Evolutionary conservation across 2,888 invertebrate species (phyloP), one percentile per base, ranked within the genome.

Genomic region (Cosmopolites sordidus): DNA sequence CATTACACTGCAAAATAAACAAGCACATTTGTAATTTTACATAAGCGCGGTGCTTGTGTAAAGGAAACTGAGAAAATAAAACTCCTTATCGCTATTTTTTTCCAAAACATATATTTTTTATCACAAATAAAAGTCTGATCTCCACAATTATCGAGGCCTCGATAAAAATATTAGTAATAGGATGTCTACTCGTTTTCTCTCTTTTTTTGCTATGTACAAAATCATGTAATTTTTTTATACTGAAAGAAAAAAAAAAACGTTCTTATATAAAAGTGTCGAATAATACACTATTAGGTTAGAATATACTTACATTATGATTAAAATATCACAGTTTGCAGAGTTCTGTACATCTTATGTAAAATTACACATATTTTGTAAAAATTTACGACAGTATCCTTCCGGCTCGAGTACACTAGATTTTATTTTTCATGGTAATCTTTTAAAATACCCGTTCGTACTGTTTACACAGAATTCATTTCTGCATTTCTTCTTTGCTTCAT

Each of bases 81-180:
- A 69, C 68, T 61, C 67, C 56, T 59, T 60, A 56, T 38, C 48
- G 46, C 60, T 64, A 54, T 64, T 63, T 64, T n/a, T 69, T 68
- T 69, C 66, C 66, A 69, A 70, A 69, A 69, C 68, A 70, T 69
- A 69, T 70, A 37, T 66, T 64, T 63, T 62, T 62, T 66, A 66
- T 67, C 67, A 68, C 68, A 69, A 63, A 60, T 57, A 58, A 61
- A 62, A 62, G 30, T 44, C 48, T 54, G 37, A 48, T 50, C 18
- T 54, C 49, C 42, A 43, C 50, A 50, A 45, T 16, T 46, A 50
- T 50, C 47, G 54, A 54, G 54, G 54, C 50, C 54, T 54, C 54
- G 43, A 38, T 39, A 43, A 48, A 48, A 22, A 48, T 30, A 53
- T 48, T 48, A 53, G 40, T 22, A 54, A 37, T 44, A 49, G 48